Evolutionary conservation across 1,140 invertebrate genomes (phyloP), one percentile per base, ranked within the genome.

Genomic region (Hestina assimilis): DNA sequence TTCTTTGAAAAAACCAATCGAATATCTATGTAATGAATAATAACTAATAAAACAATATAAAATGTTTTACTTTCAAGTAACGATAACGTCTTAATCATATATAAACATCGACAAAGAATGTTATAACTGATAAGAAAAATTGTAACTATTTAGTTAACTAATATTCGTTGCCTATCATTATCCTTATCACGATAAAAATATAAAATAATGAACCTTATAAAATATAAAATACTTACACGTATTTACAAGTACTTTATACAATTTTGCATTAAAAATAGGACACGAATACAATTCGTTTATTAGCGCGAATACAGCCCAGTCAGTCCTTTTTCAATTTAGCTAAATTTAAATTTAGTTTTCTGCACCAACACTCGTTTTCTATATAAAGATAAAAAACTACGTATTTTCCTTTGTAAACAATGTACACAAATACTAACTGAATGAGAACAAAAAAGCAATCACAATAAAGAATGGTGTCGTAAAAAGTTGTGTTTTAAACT

Each of bases 241-340:
- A 47, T 35, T 31, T 48, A 33, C 45, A 48, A 35, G 6, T 48
- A 12, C 8, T 31, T 31, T 12, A 17, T 47, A 47, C 43, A 33
- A 12, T 20, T 20, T 20, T 20, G 8, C 8, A 11, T 5, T 35
- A 23, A 9, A 48, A 35, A 9, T 31, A 47, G n/a, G 11, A 38
- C 33, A 9, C 33, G 19, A 9, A 17, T 7, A 11, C 15, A 19
- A 38, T 38, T 38, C 33, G 1, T 38, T n/a, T n/a, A n/a, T n/a
- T n/a, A n/a, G n/a, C n/a, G n/a, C n/a, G n/a, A n/a, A n/a, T n/a
- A n/a, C n/a, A n/a, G n/a, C n/a, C n/a, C n/a, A n/a, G n/a, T n/a
- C n/a, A n/a, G n/a, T n/a, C n/a, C n/a, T n/a, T n/a, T n/a, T n/a
- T n/a, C n/a, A n/a, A n/a, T n/a, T n/a, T n/a, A n/a, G n/a, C n/a